These are phyloP conservation scores for Manis crassicaudata DNA, from an alignment of 2,797 vertebrate genomes.

Conservation along the genomic window DNA sequence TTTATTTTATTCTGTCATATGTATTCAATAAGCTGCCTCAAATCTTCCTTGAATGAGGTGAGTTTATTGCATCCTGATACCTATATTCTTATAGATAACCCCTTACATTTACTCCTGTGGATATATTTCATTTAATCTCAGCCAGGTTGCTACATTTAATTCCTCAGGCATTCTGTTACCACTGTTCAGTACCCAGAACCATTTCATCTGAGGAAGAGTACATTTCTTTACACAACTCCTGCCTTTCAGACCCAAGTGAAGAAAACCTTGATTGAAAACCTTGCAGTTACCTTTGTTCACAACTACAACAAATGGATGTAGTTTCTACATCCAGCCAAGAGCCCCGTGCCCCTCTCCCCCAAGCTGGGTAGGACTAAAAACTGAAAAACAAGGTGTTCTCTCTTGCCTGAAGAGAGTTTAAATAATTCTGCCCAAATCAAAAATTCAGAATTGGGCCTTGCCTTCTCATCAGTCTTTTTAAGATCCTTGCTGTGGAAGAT, in stretches of 20 bases:
- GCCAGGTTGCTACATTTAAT: constrained; percentile 11
- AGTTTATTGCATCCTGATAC: neutral
- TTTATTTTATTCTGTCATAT: constrained; percentile 22
- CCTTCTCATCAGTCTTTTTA: constrained; percentile 3
- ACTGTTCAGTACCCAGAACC: neutral
- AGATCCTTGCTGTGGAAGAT: neutral
- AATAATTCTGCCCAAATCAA: constrained; percentile 10
- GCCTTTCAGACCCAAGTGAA: neutral
- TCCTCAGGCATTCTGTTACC: neutral
- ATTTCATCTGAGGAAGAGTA: neutral
- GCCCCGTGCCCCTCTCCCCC: no score
- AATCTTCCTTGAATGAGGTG: constrained; percentile 44
- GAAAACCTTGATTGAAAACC: neutral
- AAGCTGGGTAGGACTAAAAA: neutral
- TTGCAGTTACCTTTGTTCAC: neutral
- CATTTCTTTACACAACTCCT: neutral
- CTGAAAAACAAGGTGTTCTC: neutral
- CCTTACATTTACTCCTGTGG: neutral
- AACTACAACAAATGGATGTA: neutral
- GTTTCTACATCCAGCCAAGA: neutral
- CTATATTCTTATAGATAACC: neutral
- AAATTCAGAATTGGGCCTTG: neutral
- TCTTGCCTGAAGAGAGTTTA: neutral
- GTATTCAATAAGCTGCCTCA: neutral
- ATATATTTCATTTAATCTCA: neutral